Evolutionary conservation across 2,113 vertebrate species (phyloP).

Genomic region (Zapornia atra): DNA sequence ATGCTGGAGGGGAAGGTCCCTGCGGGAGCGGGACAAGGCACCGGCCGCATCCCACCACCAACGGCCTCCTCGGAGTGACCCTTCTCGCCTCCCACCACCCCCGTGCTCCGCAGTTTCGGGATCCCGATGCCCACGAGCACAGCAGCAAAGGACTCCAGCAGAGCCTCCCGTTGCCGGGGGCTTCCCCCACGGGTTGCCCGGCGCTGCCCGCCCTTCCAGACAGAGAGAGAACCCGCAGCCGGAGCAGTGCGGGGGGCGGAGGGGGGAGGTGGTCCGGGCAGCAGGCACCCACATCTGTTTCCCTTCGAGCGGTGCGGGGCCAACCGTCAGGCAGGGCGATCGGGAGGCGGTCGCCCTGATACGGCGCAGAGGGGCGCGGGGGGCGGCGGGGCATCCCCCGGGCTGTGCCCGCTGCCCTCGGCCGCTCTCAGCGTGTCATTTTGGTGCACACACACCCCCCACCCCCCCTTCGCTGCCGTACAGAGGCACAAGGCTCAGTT

Average conservation of each 20-base stretch:
- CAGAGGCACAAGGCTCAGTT: constrained; percentile 10
- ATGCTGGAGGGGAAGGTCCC: background rate
- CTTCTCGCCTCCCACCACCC: too few species aligned
- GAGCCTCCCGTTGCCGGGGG: background rate
- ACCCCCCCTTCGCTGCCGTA: background rate
- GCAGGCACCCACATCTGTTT: background rate
- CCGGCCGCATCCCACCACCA: background rate
- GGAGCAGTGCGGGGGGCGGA: background rate
- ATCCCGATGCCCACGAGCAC: background rate
- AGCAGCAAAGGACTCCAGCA: background rate
- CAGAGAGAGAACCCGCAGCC: background rate
- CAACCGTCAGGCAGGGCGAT: background rate
- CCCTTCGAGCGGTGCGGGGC: background rate
- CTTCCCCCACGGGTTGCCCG: background rate
- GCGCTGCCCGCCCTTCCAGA: background rate
- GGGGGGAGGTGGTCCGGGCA: background rate
- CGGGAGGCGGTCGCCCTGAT: background rate
- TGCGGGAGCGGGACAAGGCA: background rate
- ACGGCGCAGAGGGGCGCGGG: too few species aligned
- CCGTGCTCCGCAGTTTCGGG: background rate
- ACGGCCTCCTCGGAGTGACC: background rate
- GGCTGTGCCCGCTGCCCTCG: background rate
- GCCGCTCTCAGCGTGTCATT: background rate
- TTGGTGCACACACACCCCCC: background rate
- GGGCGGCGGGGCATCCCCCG: background rate